Base-by-base conservation (phyloP, 2,888 invertebrate genomes). In the Arenicola marina region DNA sequence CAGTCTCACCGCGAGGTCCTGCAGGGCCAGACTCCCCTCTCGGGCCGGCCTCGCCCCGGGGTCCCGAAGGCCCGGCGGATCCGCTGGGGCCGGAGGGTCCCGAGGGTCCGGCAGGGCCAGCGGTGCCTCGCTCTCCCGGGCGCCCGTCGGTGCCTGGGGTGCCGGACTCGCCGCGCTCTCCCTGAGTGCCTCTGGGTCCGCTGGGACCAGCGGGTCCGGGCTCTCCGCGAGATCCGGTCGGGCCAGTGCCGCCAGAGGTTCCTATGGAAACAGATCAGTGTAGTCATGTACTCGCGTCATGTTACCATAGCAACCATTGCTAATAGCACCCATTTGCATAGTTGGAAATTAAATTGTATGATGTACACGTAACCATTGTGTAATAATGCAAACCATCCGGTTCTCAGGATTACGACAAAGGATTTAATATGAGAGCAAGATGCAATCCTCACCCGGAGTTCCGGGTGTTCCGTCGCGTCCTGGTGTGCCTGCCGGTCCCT, bases 171-270 rank as follows among this genome's bases (percentile, higher is more conserved):
- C 38, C 56, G 4, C 24, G 29, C 1, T 31, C 1, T 4, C 60
- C 63, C 28, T 4, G 44, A n/a, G 48, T 15, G 28, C 57, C 57
- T 7, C 57, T 45, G 11, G 26, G 7, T 48, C 57, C 57, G 11
- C 24, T 3, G 7, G 57, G 28, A 15, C 57, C 57, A 15, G 11
- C 28, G 15, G 46, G 57, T 4, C 61, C 61, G 31, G 56, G 3
- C 7, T 33, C 48, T n/a, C 48, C 48, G 24, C 48, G 48, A 48
- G 48, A 53, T 21, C 72, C 72, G 11, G 57, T 38, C 28, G 54
- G 45, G 18, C 72, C 72, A 43, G 65, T 51, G 28, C 29, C 54
- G 21, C 71, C 71, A n/a, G 53, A 11, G 7, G 59, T 51, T 61
- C 72, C 57, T 29, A 11, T 45, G 18, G 56, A n/a, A 59, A 33